phyloP scores from a whole-genome alignment of 2,797 vertebrate genomes.

The Thripadectes ignobilis region DNA sequence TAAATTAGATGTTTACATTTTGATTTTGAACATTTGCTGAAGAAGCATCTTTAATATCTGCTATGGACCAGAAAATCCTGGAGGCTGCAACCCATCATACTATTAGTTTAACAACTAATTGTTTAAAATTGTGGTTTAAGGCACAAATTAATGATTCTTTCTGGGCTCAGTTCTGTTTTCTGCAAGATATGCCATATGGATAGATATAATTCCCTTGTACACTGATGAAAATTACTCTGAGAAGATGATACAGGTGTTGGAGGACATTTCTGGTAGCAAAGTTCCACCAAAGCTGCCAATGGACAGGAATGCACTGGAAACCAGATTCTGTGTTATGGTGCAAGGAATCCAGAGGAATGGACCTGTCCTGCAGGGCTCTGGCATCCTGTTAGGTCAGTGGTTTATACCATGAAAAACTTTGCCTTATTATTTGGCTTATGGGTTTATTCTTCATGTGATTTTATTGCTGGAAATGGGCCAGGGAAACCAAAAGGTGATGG shows the following conservation, averaged over 20 bases:
- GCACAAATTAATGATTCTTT: background rate
- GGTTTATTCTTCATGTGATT: background rate
- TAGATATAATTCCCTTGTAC: background rate
- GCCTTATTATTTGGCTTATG: background rate
- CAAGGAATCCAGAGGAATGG: background rate
- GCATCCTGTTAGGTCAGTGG: background rate
- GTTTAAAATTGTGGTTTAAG: background rate
- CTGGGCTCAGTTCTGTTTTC: background rate
- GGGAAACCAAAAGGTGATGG: background rate
- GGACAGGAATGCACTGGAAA: background rate
- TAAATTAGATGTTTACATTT: background rate
- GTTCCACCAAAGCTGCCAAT: background rate
- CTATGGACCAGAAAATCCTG: background rate
- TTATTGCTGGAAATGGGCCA: constrained; percentile 1
- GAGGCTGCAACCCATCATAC: background rate
- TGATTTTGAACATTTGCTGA: background rate
- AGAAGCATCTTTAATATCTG: background rate
- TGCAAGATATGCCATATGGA: background rate
- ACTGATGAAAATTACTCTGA: background rate
- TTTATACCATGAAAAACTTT: background rate
- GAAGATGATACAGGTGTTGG: background rate
- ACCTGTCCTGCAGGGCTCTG: background rate
- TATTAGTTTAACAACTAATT: background rate
- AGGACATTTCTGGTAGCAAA: background rate
- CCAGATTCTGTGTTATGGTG: background rate